A percentile compares a stretch with the other conserved stretches of the same genome.
These are phyloP conservation scores for Puntigrus tetrazona DNA, from an alignment of 2,113 vertebrate genomes.

Conservation along the genomic window DNA sequence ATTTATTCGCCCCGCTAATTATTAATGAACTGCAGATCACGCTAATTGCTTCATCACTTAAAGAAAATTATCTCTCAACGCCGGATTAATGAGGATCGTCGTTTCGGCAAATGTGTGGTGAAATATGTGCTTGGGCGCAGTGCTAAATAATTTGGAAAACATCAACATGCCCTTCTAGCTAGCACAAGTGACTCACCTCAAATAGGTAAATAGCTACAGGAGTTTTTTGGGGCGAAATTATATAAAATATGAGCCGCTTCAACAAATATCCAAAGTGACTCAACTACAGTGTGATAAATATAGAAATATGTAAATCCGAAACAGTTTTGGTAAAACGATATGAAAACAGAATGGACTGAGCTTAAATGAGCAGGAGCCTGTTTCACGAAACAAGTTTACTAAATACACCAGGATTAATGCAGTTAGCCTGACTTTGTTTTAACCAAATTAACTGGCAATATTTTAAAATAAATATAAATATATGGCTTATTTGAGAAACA, in stretches of 20 bases:
- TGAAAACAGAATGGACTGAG: background rate
- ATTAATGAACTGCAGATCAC: constrained; percentile 7
- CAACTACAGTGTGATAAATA: background rate
- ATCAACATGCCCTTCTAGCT: background rate
- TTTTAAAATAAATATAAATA: no score
- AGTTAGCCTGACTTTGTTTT: no score
- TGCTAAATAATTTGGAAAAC: background rate
- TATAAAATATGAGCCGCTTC: background rate
- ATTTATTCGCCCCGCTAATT: background rate
- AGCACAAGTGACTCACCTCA: background rate
- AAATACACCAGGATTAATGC: no score
- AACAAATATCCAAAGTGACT: background rate
- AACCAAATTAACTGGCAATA: no score
- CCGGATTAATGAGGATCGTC: background rate
- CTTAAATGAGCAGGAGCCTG: background rate
- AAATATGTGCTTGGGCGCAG: constrained; percentile 18
- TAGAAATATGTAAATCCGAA: background rate
- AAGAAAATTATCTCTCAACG: background rate
- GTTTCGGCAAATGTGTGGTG: background rate
- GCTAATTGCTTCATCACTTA: constrained; percentile 32
- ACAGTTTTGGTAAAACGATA: background rate
- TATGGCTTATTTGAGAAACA: no score
- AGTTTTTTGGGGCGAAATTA: background rate
- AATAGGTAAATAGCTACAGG: background rate
- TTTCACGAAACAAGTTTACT: no score